Conservation (phyloP, 2,888 invertebrate species). For the Trachelus stipa region DNA sequence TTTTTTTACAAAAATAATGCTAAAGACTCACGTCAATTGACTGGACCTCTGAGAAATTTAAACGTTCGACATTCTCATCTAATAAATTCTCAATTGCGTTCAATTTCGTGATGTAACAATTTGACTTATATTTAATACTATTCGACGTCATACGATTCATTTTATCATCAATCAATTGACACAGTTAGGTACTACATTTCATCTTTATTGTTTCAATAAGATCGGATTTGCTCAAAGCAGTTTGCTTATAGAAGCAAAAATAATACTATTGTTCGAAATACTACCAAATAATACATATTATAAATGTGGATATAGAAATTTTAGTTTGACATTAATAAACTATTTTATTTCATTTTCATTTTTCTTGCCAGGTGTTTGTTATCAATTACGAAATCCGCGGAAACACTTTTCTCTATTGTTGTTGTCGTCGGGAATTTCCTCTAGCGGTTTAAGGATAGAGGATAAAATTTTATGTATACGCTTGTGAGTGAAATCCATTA, state of each 20-base stretch:
- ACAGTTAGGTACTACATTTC: not conserved
- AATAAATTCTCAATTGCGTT: slow-evolving; percentile 49
- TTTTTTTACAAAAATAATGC: not conserved
- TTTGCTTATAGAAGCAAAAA: not conserved
- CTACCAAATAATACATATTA: not conserved
- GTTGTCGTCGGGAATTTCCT: slow-evolving; percentile 29
- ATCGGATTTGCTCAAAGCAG: not conserved
- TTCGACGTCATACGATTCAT: not conserved
- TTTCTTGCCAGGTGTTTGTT: not conserved
- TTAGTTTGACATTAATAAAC: not conserved
- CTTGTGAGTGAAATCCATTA: slow-evolving; percentile 60
- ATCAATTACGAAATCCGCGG: not conserved
- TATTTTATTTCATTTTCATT: not conserved
- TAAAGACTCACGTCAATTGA: slow-evolving; percentile 43
- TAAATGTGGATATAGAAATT: not conserved
- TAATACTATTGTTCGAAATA: not conserved
- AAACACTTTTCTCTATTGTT: slow-evolving; percentile 27
- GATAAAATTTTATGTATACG: slow-evolving; percentile 53
- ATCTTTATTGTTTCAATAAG: not conserved
- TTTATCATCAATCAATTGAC: not conserved
- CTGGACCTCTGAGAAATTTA: slow-evolving; percentile 37
- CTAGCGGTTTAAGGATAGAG: slow-evolving; percentile 48
- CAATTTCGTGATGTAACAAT: slow-evolving; percentile 27
- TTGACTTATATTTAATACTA: not conserved
- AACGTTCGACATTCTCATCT: slow-evolving; percentile 32